phyloP scores from a whole-genome alignment of 2,113 vertebrate species.

The Ramphastos sulfuratus region DNA sequence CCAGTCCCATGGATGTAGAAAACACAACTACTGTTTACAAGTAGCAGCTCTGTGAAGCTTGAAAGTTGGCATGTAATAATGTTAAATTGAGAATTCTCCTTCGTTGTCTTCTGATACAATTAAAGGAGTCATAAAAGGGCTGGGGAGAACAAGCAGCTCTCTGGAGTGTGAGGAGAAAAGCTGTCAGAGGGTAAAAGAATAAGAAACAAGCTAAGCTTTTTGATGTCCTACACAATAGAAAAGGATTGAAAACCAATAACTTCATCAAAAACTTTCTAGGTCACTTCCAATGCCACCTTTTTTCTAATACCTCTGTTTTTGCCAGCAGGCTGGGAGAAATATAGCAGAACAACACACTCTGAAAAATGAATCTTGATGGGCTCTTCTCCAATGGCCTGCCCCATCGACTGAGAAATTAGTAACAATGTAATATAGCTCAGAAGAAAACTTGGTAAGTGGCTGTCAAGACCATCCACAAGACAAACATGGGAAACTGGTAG shows the following conservation, averaged over 20 bases:
- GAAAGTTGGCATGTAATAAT: neutral
- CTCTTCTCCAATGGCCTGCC: neutral
- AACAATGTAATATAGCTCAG: neutral
- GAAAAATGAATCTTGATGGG: neutral
- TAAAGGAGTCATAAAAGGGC: neutral
- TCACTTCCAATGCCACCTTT: rapidly evolving
- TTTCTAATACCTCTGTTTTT: neutral
- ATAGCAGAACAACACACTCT: neutral
- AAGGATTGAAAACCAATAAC: neutral
- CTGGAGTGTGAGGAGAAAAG: neutral
- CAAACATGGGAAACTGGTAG: neutral
- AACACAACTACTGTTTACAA: neutral
- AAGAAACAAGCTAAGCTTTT: neutral
- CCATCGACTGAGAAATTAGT: neutral
- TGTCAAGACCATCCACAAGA: neutral
- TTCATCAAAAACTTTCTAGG: too few relatives aligned
- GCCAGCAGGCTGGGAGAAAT: neutral
- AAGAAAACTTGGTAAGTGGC: neutral
- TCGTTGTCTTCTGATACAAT: neutral
- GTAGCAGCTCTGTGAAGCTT: neutral
- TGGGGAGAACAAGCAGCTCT: neutral
- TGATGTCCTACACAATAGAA: neutral
- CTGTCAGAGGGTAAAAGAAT: neutral
- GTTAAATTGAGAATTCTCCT: neutral
- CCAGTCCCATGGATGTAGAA: neutral